Conservation (phyloP, 2,888 invertebrate genomes). For the Polymixis flavicincta region DNA sequence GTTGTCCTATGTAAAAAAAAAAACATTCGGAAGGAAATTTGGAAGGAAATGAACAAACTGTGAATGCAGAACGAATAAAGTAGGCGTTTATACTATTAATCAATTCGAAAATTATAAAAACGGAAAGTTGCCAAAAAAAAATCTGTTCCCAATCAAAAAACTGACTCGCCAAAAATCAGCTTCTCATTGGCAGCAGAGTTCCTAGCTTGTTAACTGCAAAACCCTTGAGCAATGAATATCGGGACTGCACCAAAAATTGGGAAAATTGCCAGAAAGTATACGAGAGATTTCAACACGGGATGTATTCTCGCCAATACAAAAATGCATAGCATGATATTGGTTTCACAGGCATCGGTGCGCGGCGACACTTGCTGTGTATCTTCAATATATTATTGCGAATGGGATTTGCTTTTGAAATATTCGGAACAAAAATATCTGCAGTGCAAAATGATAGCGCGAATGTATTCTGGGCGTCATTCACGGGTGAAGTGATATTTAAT, state of each 20-base stretch:
- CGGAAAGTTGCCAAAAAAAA: neutral
- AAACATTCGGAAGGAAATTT: neutral
- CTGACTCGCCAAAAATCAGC: neutral
- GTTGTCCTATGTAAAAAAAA: no score
- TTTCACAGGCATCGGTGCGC: conserved; percentile 15
- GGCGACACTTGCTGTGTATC: conserved; percentile 1
- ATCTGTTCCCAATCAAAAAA: neutral
- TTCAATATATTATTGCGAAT: conserved; percentile 46
- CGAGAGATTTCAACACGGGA: conserved; percentile 29
- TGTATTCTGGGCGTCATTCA: neutral
- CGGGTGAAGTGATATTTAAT: neutral
- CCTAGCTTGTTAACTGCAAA: conserved; percentile 38
- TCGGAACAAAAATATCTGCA: neutral
- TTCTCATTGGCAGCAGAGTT: conserved; percentile 26
- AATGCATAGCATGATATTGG: conserved; percentile 58
- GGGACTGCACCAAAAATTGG: conserved; percentile 45
- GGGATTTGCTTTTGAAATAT: conserved; percentile 31
- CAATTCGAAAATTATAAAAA: neutral
- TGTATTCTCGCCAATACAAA: conserved; percentile 41
- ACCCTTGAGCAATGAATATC: conserved; percentile 36
- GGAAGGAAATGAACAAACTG: neutral
- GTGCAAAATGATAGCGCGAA: neutral
- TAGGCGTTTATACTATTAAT: neutral
- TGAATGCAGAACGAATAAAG: neutral
- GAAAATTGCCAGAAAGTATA: conserved; percentile 45